Conservation (phyloP, 2,113 vertebrate genomes). For the Cromileptes altivelis region DNA sequence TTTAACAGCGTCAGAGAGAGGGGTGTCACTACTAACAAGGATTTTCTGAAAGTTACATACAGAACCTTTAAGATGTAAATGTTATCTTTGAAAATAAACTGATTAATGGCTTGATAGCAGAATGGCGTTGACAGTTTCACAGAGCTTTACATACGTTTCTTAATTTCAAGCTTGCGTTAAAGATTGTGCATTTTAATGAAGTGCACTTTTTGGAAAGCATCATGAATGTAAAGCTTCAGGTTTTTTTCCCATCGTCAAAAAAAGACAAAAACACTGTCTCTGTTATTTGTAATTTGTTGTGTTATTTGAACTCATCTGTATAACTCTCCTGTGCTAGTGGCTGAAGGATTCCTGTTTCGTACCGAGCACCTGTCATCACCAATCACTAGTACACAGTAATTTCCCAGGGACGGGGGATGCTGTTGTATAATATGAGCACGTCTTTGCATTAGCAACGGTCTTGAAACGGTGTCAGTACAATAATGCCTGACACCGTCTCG, state of each 20-base stretch:
- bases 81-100: not conserved
- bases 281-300: conserved; percentile 18
- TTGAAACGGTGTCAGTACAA: not conserved
- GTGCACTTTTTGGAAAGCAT: conserved; percentile 79
- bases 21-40: too few relatives aligned
- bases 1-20: too few relatives aligned
- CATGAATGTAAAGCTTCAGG: conserved; percentile 81
- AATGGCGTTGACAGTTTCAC: conserved; percentile 32
- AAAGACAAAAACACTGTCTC: not conserved
- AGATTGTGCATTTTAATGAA: conserved; percentile 77
- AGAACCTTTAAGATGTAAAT: not conserved
- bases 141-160: conserved; percentile 58
- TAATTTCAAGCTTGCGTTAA: conserved; percentile 45
- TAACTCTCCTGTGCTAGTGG: conserved; percentile 21
- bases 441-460: conserved; percentile 29
- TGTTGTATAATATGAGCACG: conserved; percentile 49
- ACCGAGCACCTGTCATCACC: conserved; percentile 50
- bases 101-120: conserved; percentile 4
- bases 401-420: conserved; percentile 12
- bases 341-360: conserved; percentile 40
- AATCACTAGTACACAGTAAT: conserved; percentile 30
- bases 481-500: not conserved
- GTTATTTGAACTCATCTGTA: conserved; percentile 34
- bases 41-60: too few relatives aligned
- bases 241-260: conserved; percentile 30